Conservation (phyloP, 2,888 invertebrate genomes). For the Caenorhabditis macrosperma region DNA sequence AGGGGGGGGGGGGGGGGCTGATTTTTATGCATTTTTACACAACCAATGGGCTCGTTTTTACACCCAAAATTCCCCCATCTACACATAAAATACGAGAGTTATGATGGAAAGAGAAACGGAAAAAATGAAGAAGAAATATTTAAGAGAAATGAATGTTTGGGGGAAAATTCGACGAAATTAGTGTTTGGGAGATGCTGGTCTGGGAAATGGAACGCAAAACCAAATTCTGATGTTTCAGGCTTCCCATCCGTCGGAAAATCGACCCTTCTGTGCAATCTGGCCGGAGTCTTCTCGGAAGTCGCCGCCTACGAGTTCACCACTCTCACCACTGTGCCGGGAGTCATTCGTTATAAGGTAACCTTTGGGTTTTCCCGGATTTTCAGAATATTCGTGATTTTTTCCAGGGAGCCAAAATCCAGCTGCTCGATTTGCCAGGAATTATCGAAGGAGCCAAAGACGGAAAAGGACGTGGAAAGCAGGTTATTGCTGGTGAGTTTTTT, state of each 20-base stretch:
- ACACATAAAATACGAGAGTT: slow-evolving; percentile 41
- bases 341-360: slow-evolving; percentile 83
- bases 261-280: slow-evolving; percentile 94
- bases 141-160: not conserved
- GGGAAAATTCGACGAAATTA: not conserved
- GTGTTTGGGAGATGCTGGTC: too few species aligned
- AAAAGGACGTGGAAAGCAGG: slow-evolving; percentile 83
- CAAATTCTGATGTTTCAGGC: slow-evolving; percentile 83
- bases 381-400: too few species aligned
- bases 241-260: slow-evolving; percentile 99
- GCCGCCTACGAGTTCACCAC: slow-evolving; percentile 99
- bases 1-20: too few species aligned
- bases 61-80: slow-evolving; percentile 6
- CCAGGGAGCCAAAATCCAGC: slow-evolving; percentile 97
- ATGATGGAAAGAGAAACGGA: slow-evolving; percentile 21
- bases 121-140: slow-evolving; percentile 7
- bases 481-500: slow-evolving; percentile 86
- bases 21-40: slow-evolving; percentile 44
- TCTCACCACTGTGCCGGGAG: slow-evolving; percentile 98
- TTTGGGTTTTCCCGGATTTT: too few species aligned
- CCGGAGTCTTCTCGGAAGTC: slow-evolving; percentile 99
- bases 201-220: not conserved
- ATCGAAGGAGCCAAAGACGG: slow-evolving; percentile 99
- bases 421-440: slow-evolving; percentile 98
- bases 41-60: slow-evolving; percentile 12